Evolutionary conservation across 2,888 invertebrate genomes (phyloP).

Genomic region (Cephus runcator): DNA sequence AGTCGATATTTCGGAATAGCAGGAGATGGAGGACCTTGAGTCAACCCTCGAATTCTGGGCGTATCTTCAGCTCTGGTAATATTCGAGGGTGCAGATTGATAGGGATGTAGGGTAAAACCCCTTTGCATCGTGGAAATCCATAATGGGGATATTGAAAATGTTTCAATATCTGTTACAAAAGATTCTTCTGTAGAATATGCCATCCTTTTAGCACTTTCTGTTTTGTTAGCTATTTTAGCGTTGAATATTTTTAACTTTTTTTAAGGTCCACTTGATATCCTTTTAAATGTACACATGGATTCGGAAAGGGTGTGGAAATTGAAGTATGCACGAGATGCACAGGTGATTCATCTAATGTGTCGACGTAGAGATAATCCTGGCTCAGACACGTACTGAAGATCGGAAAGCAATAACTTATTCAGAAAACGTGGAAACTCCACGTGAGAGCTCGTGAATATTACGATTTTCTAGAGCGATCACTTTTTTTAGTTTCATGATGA

Average conservation of each 20-base stretch:
- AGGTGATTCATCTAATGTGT: background rate
- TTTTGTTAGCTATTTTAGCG: background rate
- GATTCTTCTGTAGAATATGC: background rate
- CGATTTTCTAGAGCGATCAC: background rate
- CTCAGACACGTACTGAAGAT: slow-evolving; percentile 20
- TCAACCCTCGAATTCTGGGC: background rate
- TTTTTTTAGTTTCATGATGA: background rate
- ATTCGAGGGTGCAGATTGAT: slow-evolving; percentile 12
- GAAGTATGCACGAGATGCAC: background rate
- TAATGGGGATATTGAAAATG: background rate
- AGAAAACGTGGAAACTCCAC: background rate
- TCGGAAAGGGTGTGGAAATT: too few relatives aligned
- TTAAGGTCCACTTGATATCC: background rate
- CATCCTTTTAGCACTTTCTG: background rate
- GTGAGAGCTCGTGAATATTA: background rate
- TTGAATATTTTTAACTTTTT: background rate
- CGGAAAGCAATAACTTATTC: background rate
- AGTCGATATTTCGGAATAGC: slow-evolving; percentile 50
- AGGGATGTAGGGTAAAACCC: background rate
- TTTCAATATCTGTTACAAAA: background rate
- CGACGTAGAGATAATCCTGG: slow-evolving; percentile 22
- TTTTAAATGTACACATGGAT: too few relatives aligned
- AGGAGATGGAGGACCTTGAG: background rate
- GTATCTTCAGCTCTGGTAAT: background rate
- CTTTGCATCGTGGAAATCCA: background rate